Percentiles rank a stretch among this genome's conserved stretches.
Evolutionary conservation across 2,113 vertebrate species (phyloP).

Genomic region (Noturus placidus): DNA sequence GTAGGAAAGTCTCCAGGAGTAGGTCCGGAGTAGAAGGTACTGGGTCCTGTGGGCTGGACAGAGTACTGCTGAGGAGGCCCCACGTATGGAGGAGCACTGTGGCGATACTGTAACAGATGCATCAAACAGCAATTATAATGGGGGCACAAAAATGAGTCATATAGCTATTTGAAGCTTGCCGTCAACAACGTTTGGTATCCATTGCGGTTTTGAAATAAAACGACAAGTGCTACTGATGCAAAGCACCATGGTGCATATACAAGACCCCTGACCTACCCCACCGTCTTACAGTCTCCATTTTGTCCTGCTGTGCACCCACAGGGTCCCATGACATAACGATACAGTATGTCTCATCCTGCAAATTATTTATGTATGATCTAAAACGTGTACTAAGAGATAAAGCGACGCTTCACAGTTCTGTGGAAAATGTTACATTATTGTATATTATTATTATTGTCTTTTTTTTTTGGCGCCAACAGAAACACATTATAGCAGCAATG

Average conservation of each 20-base stretch:
- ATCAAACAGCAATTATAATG: background rate
- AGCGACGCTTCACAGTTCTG: background rate
- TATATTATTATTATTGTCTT: background rate
- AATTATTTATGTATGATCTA: background rate
- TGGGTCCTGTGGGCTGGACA: slow-evolving; percentile 88
- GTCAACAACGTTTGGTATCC: background rate
- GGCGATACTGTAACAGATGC: slow-evolving; percentile 82
- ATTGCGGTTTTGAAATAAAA: background rate
- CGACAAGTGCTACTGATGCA: background rate
- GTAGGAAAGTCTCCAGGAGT: slow-evolving; percentile 91
- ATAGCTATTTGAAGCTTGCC: background rate
- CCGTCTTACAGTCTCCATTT: background rate
- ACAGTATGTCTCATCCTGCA: background rate
- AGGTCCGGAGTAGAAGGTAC: slow-evolving; percentile 91
- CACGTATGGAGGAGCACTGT: slow-evolving; percentile 87
- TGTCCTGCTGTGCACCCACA: background rate
- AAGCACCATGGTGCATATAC: background rate
- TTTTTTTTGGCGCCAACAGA: background rate
- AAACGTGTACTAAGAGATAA: background rate
- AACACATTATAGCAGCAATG: background rate
- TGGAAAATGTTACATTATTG: background rate
- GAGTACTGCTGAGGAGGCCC: slow-evolving; percentile 95
- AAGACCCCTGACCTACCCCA: background rate
- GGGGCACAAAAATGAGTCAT: background rate
- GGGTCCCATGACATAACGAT: background rate